Percentiles rank a stretch among this genome's conserved stretches.
Evolutionary conservation across 2,888 invertebrate species (phyloP).

Genomic region (Parapristionchus giblindavisi): DNA sequence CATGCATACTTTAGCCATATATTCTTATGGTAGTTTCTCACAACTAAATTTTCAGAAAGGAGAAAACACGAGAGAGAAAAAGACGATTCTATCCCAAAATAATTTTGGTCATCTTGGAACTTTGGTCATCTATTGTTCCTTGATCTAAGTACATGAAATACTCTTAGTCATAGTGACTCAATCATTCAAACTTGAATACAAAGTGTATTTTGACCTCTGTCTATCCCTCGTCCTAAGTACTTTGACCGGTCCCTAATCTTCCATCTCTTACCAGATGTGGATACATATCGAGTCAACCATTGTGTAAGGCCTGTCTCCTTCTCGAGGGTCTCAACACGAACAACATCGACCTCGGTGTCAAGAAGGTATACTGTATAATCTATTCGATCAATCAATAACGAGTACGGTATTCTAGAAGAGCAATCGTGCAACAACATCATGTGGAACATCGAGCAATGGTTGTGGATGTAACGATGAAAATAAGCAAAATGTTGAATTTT

Average conservation of each 20-base stretch:
- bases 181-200: too few species aligned
- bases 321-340: conserved; percentile 92
- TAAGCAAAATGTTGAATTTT: conserved; percentile 22
- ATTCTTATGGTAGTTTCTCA: background rate
- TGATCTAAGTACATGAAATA: too few species aligned
- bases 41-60: background rate
- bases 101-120: too few species aligned
- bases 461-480: conserved; percentile 15
- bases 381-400: too few species aligned
- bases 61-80: background rate
- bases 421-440: background rate
- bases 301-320: conserved; percentile 95
- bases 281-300: conserved; percentile 84
- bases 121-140: too few species aligned
- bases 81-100: too few species aligned
- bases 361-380: conserved; percentile 38
- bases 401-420: conserved; percentile 5
- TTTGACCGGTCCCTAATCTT: background rate
- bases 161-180: too few species aligned
- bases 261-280: conserved; percentile 78
- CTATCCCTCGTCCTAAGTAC: background rate
- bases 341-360: conserved; percentile 85
- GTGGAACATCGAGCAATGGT: conserved; percentile 8
- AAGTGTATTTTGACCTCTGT: background rate
- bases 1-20: background rate